Evolutionary conservation across 2,113 vertebrate species (phyloP).

Genomic region (Prionailurus viverrinus): DNA sequence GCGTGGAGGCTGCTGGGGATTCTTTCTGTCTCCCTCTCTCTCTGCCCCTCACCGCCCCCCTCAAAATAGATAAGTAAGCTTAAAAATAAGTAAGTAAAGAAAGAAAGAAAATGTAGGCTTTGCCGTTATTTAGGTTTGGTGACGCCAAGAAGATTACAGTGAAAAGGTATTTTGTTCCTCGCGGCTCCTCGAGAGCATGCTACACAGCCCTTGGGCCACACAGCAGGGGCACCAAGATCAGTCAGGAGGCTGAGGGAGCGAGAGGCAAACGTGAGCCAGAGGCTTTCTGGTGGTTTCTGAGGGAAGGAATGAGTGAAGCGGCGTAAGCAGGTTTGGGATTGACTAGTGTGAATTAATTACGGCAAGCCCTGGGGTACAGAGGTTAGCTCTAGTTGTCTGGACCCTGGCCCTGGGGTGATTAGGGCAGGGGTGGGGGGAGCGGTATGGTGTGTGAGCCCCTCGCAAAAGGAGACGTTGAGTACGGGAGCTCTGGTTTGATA

Average conservation of each 20-base stretch:
- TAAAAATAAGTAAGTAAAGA: too few species aligned
- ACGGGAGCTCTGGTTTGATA: background rate
- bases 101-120: background rate
- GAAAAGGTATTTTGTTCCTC: background rate
- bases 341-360: background rate
- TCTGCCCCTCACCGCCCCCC: too few species aligned
- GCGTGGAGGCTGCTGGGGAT: too few species aligned
- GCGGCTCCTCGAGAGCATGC: too few species aligned
- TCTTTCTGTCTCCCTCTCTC: too few species aligned
- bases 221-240: fast-evolving
- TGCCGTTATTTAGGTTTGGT: background rate
- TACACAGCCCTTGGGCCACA: fast-evolving
- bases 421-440: background rate
- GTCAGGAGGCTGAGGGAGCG: background rate
- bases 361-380: too few species aligned
- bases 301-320: background rate
- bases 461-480: background rate
- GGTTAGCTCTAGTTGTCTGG: background rate
- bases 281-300: background rate
- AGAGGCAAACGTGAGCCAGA: background rate
- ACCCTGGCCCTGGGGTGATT: background rate
- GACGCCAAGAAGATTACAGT: background rate
- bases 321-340: background rate
- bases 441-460: background rate
- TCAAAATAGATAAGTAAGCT: too few species aligned